Evolutionary conservation across 2,113 vertebrate species (phyloP).

Genomic region (Macrotis lagotis): DNA sequence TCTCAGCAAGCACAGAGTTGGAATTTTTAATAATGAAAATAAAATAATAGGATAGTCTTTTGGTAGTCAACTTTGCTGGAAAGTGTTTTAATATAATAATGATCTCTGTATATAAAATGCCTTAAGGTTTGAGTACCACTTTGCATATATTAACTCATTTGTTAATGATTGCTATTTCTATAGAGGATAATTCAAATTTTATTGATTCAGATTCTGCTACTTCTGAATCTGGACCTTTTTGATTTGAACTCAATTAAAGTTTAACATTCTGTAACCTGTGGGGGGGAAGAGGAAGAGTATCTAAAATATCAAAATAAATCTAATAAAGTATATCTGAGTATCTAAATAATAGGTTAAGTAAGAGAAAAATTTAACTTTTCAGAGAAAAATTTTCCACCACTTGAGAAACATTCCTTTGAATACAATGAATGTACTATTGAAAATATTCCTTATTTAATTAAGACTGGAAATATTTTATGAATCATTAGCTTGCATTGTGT

Average conservation of each 20-base stretch:
- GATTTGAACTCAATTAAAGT: background rate
- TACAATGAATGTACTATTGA: no score
- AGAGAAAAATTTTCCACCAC: conserved; percentile 1
- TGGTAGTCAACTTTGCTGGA: background rate
- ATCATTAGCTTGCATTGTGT: no score
- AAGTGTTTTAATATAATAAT: no score
- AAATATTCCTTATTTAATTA: no score
- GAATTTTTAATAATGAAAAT: conserved; percentile 1
- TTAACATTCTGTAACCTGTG: background rate
- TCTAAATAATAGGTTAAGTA: background rate
- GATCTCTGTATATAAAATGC: background rate
- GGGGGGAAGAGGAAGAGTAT: background rate
- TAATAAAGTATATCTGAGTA: no score
- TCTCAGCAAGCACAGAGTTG: background rate
- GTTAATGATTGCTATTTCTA: no score
- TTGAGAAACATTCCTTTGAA: no score
- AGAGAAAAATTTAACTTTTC: background rate
- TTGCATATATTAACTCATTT: background rate
- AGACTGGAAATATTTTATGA: no score
- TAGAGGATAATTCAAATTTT: background rate
- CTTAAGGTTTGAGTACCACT: background rate
- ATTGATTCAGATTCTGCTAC: conserved; percentile 13
- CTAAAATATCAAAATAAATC: no score
- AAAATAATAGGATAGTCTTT: background rate
- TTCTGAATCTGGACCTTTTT: background rate